Percentiles rank a stretch among this genome's conserved stretches.
Evolutionary conservation across 2,113 vertebrate species (phyloP).

Genomic region (Entelurus aequoreus): DNA sequence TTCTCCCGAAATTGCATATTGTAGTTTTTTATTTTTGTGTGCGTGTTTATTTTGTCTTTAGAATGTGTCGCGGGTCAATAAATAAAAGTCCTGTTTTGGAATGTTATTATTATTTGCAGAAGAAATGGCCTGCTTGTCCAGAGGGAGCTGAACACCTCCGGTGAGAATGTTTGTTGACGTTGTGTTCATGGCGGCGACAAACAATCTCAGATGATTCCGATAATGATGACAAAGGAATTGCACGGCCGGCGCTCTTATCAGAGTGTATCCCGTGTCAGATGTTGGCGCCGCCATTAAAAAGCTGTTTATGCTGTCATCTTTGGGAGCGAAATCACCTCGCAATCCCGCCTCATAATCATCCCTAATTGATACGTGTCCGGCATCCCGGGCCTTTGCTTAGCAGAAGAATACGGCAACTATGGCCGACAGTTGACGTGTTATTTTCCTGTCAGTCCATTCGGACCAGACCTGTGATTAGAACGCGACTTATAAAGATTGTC

Average conservation of each 20-base stretch:
- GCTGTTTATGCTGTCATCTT: conserved; percentile 64
- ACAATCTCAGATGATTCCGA: conserved; percentile 33
- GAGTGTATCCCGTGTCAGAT: conserved; percentile 51
- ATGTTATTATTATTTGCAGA: no score
- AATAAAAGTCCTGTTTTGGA: no score
- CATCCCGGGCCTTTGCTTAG: conserved; percentile 41
- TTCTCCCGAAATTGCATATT: no score
- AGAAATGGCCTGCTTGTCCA: no score
- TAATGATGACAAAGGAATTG: conserved; percentile 53
- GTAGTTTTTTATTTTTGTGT: no score
- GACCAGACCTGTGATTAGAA: conserved; percentile 51
- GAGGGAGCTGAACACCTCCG: no score
- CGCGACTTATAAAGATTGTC: conserved; percentile 8
- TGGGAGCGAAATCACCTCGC: conserved; percentile 44
- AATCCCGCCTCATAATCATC: conserved; percentile 48
- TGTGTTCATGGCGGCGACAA: conserved; percentile 33
- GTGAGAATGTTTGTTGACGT: conserved; percentile 27
- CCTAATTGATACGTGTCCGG: conserved; percentile 41
- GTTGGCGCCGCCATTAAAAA: conserved; percentile 33
- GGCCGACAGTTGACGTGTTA: conserved; percentile 58
- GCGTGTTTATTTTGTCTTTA: no score
- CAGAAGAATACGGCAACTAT: conserved; percentile 31
- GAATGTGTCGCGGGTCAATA: no score
- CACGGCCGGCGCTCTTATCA: conserved; percentile 43
- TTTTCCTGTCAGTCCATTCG: conserved; percentile 52